These are phyloP conservation scores for Colletes latitarsis DNA, from an alignment of 1,140 invertebrate genomes.

Conservation along the genomic window DNA sequence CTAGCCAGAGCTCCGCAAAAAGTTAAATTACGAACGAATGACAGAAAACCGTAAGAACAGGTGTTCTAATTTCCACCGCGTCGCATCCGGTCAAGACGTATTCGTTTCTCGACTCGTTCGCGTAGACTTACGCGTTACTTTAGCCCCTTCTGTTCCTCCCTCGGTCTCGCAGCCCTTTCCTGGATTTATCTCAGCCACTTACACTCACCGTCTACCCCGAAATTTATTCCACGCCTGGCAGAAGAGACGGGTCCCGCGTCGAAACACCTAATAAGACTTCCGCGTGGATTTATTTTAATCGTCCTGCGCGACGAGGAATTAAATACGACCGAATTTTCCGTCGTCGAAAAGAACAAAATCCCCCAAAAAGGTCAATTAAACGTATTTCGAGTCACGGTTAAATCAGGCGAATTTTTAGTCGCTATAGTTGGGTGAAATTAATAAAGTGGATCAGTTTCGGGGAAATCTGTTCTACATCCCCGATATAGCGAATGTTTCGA, in stretches of 20 bases:
- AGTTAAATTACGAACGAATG: too few species aligned
- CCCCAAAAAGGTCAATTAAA: too few species aligned
- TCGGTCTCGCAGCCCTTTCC: neutral
- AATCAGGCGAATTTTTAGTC: too few species aligned
- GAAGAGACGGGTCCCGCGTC: neutral
- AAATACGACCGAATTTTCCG: neutral
- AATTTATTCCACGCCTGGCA: slow-evolving; percentile 22
- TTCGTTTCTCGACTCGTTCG: slow-evolving; percentile 9
- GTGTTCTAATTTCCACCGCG: neutral
- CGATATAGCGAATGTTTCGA: too few species aligned
- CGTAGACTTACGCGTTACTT: slow-evolving; percentile 4
- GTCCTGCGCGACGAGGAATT: neutral
- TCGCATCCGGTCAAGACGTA: slow-evolving; percentile 4
- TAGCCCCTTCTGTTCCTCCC: neutral
- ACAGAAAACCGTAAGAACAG: neutral
- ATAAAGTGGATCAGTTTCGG: too few species aligned
- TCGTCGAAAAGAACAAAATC: too few species aligned
- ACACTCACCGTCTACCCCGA: neutral
- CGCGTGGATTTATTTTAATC: slow-evolving; percentile 35
- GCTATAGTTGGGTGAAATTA: too few species aligned
- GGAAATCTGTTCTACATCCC: too few species aligned
- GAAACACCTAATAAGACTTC: slow-evolving; percentile 8
- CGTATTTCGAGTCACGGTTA: too few species aligned
- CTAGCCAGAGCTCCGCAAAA: too few species aligned
- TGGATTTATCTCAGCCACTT: slow-evolving; percentile 31